Evolutionary conservation across 2,888 invertebrate genomes (phyloP).

Genomic region (Gymnosoma rotundatum): DNA sequence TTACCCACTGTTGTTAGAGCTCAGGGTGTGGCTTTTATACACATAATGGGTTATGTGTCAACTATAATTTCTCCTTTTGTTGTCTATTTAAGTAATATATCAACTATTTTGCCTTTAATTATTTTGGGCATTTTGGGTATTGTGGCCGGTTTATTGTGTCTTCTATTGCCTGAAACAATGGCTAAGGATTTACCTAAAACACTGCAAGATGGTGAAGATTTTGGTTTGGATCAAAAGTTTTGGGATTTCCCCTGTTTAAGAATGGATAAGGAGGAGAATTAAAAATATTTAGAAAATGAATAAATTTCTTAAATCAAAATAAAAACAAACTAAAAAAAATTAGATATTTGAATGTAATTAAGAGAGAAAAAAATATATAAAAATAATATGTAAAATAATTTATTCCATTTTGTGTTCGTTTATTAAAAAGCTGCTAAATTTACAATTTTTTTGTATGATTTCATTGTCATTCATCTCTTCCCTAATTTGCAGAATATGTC

Average conservation of each 20-base stretch:
- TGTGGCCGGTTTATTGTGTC: constrained; percentile 87
- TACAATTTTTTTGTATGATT: not conserved
- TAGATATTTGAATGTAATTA: too few relatives aligned
- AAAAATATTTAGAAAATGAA: not conserved
- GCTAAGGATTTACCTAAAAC: constrained; percentile 92
- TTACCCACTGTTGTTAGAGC: constrained; percentile 93
- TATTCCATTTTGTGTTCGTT: not conserved
- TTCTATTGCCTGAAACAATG: constrained; percentile 91
- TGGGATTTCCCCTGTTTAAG: constrained; percentile 89
- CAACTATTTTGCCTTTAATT: constrained; percentile 87
- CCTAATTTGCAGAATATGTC: constrained; percentile 36
- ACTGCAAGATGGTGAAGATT: constrained; percentile 90
- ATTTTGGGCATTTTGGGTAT: constrained; percentile 89
- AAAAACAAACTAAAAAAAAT: too few relatives aligned
- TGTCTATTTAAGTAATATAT: constrained; percentile 84
- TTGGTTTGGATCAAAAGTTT: constrained; percentile 88
- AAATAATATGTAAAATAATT: not conserved
- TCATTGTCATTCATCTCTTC: constrained; percentile 26
- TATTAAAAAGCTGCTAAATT: not conserved
- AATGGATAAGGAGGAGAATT: constrained; percentile 82
- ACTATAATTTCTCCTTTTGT: constrained; percentile 93
- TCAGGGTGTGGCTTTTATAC: constrained; percentile 92
- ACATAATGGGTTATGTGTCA: constrained; percentile 94
- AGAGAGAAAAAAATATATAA: too few relatives aligned
- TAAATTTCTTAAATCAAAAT: too few relatives aligned